These are phyloP conservation scores for Nomada lathburiana DNA, from an alignment of 2,888 invertebrate genomes.

Conservation along the genomic window DNA sequence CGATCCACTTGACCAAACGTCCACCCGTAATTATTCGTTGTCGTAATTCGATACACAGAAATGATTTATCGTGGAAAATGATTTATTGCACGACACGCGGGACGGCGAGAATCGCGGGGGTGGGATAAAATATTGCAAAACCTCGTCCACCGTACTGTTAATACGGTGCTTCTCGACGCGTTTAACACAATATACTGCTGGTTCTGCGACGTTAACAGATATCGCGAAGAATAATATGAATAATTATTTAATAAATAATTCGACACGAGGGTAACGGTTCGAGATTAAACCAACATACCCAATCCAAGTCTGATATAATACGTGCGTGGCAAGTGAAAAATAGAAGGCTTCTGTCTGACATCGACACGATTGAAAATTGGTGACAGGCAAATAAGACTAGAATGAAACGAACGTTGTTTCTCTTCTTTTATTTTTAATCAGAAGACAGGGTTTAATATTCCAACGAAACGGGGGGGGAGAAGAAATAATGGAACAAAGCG, in stretches of 20 bases:
- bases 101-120: background rate
- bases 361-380: no score
- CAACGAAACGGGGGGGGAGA: background rate
- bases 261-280: no score
- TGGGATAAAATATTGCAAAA: conserved; percentile 35
- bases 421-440: no score
- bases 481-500: conserved; percentile 5
- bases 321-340: no score
- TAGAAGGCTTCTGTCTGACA: no score
- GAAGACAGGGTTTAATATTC: background rate
- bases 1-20: conserved; percentile 49
- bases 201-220: background rate
- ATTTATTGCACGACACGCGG: conserved; percentile 31
- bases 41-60: conserved; percentile 48
- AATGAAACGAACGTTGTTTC: no score
- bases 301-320: no score
- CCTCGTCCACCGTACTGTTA: conserved; percentile 16
- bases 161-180: background rate
- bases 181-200: conserved; percentile 5
- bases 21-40: conserved; percentile 52
- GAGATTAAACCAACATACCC: no score
- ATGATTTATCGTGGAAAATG: conserved; percentile 47
- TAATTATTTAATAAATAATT: no score
- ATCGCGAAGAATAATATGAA: background rate
- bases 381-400: no score